These are phyloP conservation scores for Tachuris rubrigastra DNA, from an alignment of 2,113 vertebrate species.

Conservation along the genomic window DNA sequence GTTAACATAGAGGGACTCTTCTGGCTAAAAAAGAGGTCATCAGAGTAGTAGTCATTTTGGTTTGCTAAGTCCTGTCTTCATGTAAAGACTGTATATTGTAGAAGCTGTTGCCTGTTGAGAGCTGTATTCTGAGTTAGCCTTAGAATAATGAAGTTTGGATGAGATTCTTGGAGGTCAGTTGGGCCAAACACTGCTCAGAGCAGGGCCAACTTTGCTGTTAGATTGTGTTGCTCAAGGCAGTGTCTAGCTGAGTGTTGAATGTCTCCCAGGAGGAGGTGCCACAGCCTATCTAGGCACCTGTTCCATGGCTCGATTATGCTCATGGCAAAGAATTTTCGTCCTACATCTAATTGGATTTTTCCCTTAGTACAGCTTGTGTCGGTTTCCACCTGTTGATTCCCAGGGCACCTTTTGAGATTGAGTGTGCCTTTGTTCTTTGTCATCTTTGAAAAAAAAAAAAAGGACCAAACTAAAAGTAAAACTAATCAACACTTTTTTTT, in stretches of 20 bases:
- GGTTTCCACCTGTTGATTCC: not conserved
- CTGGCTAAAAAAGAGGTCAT: not conserved
- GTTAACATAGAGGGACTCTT: not conserved
- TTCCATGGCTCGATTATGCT: not conserved
- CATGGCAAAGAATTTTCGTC: not conserved
- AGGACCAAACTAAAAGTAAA: not conserved
- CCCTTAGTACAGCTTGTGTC: not conserved
- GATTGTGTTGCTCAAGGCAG: not conserved
- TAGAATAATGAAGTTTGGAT: not conserved
- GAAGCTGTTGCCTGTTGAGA: not conserved
- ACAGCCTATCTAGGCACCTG: not conserved
- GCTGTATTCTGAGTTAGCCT: not conserved
- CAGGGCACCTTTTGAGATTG: not conserved
- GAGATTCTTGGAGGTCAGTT: not conserved
- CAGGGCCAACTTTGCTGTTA: not conserved
- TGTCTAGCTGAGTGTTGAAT: not conserved
- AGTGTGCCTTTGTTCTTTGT: not conserved
- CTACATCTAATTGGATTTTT: not conserved
- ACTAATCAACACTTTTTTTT: not conserved
- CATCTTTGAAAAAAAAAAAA: not conserved
- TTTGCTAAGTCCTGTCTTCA: not conserved
- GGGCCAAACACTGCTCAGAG: not conserved
- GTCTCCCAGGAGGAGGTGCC: not conserved
- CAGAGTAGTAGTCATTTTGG: not conserved
- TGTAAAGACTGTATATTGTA: not conserved